A percentile compares a stretch with the other conserved stretches of the same genome.
These are phyloP conservation scores for Watsonalla binaria DNA, from an alignment of 2,888 invertebrate species.

Conservation along the genomic window DNA sequence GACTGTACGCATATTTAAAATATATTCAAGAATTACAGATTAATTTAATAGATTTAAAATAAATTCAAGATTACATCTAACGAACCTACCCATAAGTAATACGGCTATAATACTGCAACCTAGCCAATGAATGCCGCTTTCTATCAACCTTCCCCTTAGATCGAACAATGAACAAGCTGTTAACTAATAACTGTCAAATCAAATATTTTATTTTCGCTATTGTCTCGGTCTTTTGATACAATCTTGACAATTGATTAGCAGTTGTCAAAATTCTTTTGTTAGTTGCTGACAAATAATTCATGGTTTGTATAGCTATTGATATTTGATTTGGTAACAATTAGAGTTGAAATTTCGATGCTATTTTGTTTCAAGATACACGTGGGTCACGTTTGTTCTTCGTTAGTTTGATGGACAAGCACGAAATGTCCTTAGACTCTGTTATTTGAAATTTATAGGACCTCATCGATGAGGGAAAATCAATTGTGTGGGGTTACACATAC, in stretches of 20 bases:
- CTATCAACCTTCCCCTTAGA: neutral
- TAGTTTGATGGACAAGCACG: slow-evolving; percentile 19
- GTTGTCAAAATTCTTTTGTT: slow-evolving; percentile 22
- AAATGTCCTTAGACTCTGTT: slow-evolving; percentile 2
- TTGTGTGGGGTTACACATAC: too few relatives aligned
- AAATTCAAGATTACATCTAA: too few relatives aligned
- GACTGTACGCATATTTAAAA: too few relatives aligned
- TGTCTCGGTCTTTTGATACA: slow-evolving; percentile 29
- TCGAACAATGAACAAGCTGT: neutral
- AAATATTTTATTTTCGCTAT: slow-evolving; percentile 19
- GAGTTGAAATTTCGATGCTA: neutral
- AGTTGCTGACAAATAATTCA: slow-evolving; percentile 31
- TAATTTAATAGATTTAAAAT: too few relatives aligned
- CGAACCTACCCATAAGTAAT: neutral
- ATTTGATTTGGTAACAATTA: slow-evolving; percentile 1
- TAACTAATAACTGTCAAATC: slow-evolving; percentile 13
- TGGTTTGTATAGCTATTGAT: slow-evolving; percentile 9
- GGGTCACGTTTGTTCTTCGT: slow-evolving; percentile 14
- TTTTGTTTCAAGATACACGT: neutral
- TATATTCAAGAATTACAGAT: too few relatives aligned
- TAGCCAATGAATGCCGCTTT: neutral
- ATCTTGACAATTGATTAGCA: slow-evolving; percentile 35
- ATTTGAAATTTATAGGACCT: neutral
- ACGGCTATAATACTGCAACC: neutral
- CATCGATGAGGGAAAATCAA: neutral